A percentile compares a stretch with the other conserved stretches of the same genome.
phyloP scores from a whole-genome alignment of 1,140 invertebrate species.

The Whitmania pigra region DNA sequence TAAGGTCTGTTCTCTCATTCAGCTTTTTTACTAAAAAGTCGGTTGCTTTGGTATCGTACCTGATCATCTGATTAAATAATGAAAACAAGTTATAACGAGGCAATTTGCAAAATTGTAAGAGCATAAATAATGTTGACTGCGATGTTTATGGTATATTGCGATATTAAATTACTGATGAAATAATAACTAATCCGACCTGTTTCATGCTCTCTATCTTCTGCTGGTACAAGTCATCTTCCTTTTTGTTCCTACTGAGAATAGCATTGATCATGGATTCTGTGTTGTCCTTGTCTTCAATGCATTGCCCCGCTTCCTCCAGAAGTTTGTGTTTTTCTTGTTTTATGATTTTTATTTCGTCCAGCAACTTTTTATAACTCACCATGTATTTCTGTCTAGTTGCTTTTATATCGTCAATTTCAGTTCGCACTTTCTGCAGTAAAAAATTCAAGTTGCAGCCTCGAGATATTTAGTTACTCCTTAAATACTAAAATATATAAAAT shows the following conservation, averaged over 20 bases:
- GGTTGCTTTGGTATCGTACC: constrained; percentile 7
- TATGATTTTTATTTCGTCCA: constrained; percentile 6
- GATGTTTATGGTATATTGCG: no score
- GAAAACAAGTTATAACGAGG: no score
- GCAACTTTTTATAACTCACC: constrained; percentile 2
- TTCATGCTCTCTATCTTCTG: constrained; percentile 11
- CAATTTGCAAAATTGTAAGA: no score
- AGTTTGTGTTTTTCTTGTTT: background rate
- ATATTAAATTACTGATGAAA: no score
- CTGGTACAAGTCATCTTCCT: constrained; percentile 9
- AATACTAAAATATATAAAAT: no score
- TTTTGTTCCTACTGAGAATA: constrained; percentile 6
- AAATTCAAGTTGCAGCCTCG: no score
- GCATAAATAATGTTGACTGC: no score
- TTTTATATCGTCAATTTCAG: constrained; percentile 6
- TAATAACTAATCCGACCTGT: background rate
- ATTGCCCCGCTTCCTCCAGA: background rate
- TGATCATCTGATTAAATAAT: background rate
- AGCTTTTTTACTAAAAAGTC: background rate
- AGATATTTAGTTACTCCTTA: no score
- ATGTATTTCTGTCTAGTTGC: background rate
- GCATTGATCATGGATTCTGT: constrained; percentile 6
- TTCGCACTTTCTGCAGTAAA: background rate
- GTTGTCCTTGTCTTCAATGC: constrained; percentile 10
- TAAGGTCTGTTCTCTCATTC: background rate